A percentile compares a stretch with the other conserved stretches of the same genome.
Evolutionary conservation across 2,113 vertebrate species (phyloP).

Genomic region (Empidonax traillii): DNA sequence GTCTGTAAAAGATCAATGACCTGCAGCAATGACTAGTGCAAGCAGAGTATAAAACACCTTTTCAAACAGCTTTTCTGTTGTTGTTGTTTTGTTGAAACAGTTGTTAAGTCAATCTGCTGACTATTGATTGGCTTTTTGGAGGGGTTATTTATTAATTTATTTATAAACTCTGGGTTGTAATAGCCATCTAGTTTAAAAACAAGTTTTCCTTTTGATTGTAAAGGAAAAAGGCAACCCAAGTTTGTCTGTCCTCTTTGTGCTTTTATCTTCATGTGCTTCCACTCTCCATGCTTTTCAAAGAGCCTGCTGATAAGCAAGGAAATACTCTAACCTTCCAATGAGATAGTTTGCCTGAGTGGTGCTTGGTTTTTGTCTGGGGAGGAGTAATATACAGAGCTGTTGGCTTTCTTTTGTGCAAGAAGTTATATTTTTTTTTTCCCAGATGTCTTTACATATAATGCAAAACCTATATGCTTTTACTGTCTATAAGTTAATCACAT

Average conservation of each 20-base stretch:
- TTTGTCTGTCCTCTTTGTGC: not conserved
- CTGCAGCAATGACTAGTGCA: slow-evolving; percentile 9
- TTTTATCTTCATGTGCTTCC: not conserved
- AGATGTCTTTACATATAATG: not conserved
- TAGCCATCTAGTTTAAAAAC: slow-evolving; percentile 51
- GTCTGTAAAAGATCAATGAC: slow-evolving; percentile 50
- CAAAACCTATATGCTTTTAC: not conserved
- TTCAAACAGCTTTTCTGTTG: slow-evolving; percentile 26
- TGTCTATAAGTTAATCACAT: not conserved
- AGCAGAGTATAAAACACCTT: slow-evolving; percentile 32
- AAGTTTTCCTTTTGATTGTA: not conserved
- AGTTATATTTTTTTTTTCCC: not conserved
- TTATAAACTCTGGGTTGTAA: slow-evolving; percentile 40
- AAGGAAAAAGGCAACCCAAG: not conserved
- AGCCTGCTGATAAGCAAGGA: not conserved
- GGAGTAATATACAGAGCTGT: not conserved
- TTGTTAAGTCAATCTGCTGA: slow-evolving; percentile 27
- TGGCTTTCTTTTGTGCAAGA: not conserved
- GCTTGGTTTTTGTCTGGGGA: not conserved
- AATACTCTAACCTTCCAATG: not conserved
- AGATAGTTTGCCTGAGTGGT: not conserved
- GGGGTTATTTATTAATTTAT: slow-evolving; percentile 34
- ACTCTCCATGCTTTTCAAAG: not conserved
- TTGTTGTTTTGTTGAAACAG: slow-evolving; percentile 24
- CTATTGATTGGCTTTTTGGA: slow-evolving; percentile 44